Evolutionary conservation across 1,140 invertebrate species (phyloP).

Genomic region (Neuroterus valhalla): DNA sequence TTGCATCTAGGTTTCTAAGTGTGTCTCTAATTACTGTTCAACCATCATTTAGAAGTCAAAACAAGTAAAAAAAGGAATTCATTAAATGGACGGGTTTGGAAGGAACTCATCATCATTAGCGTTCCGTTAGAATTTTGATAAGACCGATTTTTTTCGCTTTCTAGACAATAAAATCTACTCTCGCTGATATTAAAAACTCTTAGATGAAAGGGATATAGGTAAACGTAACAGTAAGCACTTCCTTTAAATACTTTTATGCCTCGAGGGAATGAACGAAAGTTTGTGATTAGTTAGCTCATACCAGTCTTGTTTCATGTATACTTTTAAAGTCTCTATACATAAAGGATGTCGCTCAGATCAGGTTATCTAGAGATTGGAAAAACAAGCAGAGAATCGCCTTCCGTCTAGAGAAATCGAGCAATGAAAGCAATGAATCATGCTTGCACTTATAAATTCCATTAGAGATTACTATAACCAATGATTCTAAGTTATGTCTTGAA

Average conservation of each 20-base stretch:
- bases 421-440: slow-evolving; percentile 44
- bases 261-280: not conserved
- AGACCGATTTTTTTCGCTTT: too few relatives aligned
- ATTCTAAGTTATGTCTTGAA: too few relatives aligned
- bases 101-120: not conserved
- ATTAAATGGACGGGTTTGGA: not conserved
- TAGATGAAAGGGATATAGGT: not conserved
- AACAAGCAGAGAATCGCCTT: slow-evolving; percentile 42
- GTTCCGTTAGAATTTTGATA: too few relatives aligned
- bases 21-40: not conserved
- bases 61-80: not conserved
- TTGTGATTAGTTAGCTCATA: not conserved
- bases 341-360: slow-evolving; percentile 32
- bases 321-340: not conserved
- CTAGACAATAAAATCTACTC: not conserved
- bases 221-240: slow-evolving; percentile 11
- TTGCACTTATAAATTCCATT: slow-evolving; percentile 7
- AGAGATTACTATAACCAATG: not conserved
- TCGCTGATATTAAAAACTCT: not conserved
- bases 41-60: not conserved
- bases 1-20: not conserved
- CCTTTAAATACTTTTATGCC: not conserved
- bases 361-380: slow-evolving; percentile 41
- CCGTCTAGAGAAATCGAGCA: slow-evolving; percentile 46
- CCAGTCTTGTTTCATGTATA: slow-evolving; percentile 4